Evolutionary conservation across 2,797 vertebrate genomes (phyloP).

Genomic region (Chloroceryle inda): DNA sequence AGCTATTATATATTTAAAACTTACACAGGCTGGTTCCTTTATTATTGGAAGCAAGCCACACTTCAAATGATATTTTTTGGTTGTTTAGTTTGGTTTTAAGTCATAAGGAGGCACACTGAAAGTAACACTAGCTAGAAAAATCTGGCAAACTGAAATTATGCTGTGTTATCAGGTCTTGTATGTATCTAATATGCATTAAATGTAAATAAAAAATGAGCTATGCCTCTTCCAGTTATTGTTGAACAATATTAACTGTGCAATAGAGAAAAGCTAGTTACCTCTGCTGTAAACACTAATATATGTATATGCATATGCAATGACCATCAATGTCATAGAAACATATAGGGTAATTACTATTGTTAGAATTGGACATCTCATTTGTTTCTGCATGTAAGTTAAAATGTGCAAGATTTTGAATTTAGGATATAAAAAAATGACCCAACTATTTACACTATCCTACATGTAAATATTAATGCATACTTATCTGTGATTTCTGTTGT

Average conservation of each 20-base stretch:
- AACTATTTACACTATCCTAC: neutral
- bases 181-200: neutral
- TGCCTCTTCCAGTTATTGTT: neutral
- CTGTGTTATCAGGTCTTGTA: neutral
- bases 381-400: neutral
- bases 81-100: neutral
- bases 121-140: neutral
- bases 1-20: neutral
- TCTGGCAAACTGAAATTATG: neutral
- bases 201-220: neutral
- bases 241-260: neutral
- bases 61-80: neutral
- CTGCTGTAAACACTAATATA: neutral
- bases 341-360: neutral
- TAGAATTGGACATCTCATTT: neutral
- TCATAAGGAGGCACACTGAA: neutral
- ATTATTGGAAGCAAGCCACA: neutral
- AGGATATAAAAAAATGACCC: neutral
- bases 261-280: neutral
- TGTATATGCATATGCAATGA: neutral
- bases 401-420: neutral
- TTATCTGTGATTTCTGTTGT: neutral
- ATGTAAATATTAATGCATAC: neutral
- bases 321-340: neutral
- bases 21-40: neutral